Percentiles rank a stretch among this genome's conserved stretches.
These are phyloP conservation scores for Melieria omissa DNA, from an alignment of 2,888 invertebrate genomes.

Conservation along the genomic window DNA sequence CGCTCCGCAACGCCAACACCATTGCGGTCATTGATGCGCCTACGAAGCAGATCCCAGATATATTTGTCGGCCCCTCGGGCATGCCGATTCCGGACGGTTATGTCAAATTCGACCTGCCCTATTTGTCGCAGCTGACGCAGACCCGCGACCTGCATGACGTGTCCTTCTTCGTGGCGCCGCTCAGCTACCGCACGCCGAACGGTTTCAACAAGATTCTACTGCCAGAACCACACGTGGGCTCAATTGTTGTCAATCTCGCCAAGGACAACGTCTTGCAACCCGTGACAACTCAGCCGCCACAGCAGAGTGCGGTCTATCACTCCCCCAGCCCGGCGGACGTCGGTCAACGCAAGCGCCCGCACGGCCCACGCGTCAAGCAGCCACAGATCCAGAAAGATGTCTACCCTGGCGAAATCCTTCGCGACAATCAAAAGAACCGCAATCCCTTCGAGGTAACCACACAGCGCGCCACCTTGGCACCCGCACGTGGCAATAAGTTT, in stretches of 20 bases:
- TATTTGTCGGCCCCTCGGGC: constrained; percentile 85
- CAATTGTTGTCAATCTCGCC: constrained; percentile 78
- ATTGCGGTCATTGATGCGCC: constrained; percentile 83
- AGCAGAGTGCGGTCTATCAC: constrained; percentile 47
- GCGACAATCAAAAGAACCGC: constrained; percentile 39
- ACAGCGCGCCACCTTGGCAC: constrained; percentile 47
- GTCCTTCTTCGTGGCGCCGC: constrained; percentile 86
- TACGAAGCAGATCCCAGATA: constrained; percentile 75
- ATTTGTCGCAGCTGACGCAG: constrained; percentile 71
- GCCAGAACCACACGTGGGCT: constrained; percentile 88
- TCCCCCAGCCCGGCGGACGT: constrained; percentile 48
- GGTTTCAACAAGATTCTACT: constrained; percentile 88
- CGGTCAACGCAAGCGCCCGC: constrained; percentile 42
- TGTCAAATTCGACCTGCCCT: constrained; percentile 84
- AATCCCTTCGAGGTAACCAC: constrained; percentile 51
- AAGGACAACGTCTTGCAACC: constrained; percentile 42
- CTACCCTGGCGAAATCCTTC: constrained; percentile 41
- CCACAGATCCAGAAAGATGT: constrained; percentile 50
- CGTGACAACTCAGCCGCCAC: constrained; percentile 7
- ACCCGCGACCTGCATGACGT: constrained; percentile 76
- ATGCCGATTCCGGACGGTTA: constrained; percentile 78
- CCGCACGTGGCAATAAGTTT: constrained; percentile 59
- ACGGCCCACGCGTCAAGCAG: constrained; percentile 42
- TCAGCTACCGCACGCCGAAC: constrained; percentile 84
- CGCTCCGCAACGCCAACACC: constrained; percentile 76